phyloP scores from a whole-genome alignment of 2,113 vertebrate genomes.

The Rafetus swinhoei region DNA sequence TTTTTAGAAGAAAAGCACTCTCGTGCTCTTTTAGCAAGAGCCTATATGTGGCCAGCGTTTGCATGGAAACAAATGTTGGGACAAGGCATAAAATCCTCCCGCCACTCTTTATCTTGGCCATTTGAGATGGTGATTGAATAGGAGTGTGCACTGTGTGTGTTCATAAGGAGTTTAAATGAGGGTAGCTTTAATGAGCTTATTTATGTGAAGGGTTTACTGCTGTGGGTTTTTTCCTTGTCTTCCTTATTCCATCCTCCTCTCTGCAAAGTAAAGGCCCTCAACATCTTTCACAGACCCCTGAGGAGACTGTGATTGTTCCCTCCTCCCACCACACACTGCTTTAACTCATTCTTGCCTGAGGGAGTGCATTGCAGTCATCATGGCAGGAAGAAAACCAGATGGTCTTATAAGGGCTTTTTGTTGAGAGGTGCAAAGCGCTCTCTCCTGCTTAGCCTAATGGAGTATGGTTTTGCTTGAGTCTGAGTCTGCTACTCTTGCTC shows the following conservation, averaged over 20 bases:
- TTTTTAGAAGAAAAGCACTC: slow-evolving; percentile 67
- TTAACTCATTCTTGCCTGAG: slow-evolving; percentile 71
- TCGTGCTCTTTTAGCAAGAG: slow-evolving; percentile 30
- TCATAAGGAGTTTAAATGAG: slow-evolving; percentile 69
- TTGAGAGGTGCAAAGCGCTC: background rate
- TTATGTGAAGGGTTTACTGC: slow-evolving; percentile 73
- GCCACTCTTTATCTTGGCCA: background rate
- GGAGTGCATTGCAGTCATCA: slow-evolving; percentile 39
- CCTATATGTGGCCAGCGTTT: slow-evolving; percentile 40
- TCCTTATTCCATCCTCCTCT: slow-evolving; percentile 66
- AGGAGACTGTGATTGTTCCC: slow-evolving; percentile 68
- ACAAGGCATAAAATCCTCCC: slow-evolving; percentile 39
- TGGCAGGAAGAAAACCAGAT: slow-evolving; percentile 72
- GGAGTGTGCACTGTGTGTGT: slow-evolving; percentile 71
- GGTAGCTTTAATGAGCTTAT: slow-evolving; percentile 76
- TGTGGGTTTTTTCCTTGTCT: slow-evolving; percentile 59
- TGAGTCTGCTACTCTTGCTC: background rate
- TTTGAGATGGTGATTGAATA: slow-evolving; percentile 69
- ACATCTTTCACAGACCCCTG: slow-evolving; percentile 70
- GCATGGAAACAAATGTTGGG: slow-evolving; percentile 54
- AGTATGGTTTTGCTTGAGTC: background rate
- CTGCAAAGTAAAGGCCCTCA: slow-evolving; percentile 67
- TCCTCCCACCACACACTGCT: slow-evolving; percentile 68
- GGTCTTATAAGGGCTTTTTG: slow-evolving; percentile 33
- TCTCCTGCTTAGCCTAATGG: background rate